These are phyloP conservation scores for Penaeus japonicus DNA, from an alignment of 1,140 invertebrate genomes.

Conservation along the genomic window DNA sequence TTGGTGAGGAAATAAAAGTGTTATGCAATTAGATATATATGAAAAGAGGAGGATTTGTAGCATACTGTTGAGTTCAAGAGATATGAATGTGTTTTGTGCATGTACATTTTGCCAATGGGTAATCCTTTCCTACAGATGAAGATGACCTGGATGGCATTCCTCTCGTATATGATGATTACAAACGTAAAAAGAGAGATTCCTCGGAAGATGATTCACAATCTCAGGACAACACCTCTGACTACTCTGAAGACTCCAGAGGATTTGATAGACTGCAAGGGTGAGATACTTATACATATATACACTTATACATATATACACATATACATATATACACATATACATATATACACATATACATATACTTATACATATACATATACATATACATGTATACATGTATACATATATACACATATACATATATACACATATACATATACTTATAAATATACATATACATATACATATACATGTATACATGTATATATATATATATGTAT, in stretches of 20 bases:
- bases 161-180: conserved; percentile 59
- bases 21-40: too few species aligned
- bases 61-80: neutral
- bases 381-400: too few species aligned
- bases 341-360: too few species aligned
- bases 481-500: too few species aligned
- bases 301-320: too few species aligned
- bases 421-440: neutral
- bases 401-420: neutral
- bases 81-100: neutral
- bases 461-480: too few species aligned
- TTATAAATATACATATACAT: too few species aligned
- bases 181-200: conserved; percentile 45
- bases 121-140: conserved; percentile 19
- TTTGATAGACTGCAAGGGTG: conserved; percentile 58
- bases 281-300: neutral
- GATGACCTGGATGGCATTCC: conserved; percentile 56
- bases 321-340: too few species aligned
- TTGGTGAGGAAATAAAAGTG: neutral
- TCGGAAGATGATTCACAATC: conserved; percentile 56
- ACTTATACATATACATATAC: too few species aligned
- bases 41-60: too few species aligned
- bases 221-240: conserved; percentile 57
- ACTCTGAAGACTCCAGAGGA: conserved; percentile 56
- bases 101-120: neutral